These are phyloP conservation scores for Megaceryle torquata DNA, from an alignment of 2,113 vertebrate genomes.

Conservation along the genomic window DNA sequence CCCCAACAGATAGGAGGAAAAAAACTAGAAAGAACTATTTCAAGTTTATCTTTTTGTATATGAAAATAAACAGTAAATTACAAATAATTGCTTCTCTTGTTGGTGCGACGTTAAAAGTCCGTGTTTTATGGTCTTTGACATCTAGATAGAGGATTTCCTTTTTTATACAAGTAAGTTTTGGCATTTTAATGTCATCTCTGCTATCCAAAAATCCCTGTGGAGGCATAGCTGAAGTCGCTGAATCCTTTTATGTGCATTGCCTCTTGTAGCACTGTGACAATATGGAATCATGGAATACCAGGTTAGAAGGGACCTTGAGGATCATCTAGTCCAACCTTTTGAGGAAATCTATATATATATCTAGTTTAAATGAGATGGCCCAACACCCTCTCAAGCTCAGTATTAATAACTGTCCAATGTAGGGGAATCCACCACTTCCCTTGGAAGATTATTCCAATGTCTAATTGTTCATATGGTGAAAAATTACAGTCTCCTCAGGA, in stretches of 20 bases:
- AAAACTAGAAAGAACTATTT: constrained; percentile 84
- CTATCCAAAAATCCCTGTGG: neutral
- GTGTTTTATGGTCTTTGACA: neutral
- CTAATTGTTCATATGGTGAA: too few relatives aligned
- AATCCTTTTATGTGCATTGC: neutral
- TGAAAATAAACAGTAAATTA: constrained; percentile 86
- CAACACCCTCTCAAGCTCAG: too few relatives aligned
- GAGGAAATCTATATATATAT: too few relatives aligned
- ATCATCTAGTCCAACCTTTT: too few relatives aligned
- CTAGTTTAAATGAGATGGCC: too few relatives aligned
- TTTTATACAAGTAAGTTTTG: neutral
- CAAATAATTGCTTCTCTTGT: constrained; percentile 9
- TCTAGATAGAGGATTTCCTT: neutral
- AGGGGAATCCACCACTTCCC: too few relatives aligned
- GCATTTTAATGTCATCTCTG: neutral
- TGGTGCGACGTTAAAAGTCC: neutral
- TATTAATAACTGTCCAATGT: too few relatives aligned
- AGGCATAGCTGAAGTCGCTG: neutral
- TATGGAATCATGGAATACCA: too few relatives aligned
- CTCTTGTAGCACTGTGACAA: neutral
- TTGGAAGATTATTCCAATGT: too few relatives aligned
- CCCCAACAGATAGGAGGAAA: constrained; percentile 78
- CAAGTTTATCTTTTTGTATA: constrained; percentile 94
- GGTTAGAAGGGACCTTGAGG: too few relatives aligned
- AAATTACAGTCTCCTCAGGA: too few relatives aligned